Base-by-base conservation (phyloP, 2,797 vertebrate genomes). In the Lacerta viridis region DNA sequence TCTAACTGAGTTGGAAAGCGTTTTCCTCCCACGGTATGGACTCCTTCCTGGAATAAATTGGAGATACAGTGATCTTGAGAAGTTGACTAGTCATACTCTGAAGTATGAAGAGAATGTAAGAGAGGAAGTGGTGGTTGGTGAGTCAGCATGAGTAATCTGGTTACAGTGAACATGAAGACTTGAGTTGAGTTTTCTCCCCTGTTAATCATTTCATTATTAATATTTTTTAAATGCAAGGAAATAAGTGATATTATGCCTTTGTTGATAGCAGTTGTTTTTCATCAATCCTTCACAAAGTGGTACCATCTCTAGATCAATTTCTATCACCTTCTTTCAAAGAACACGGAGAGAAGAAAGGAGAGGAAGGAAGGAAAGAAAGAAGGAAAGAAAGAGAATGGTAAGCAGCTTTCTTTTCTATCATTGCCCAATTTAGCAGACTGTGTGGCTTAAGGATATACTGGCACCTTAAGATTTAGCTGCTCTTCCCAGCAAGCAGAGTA, bases 71-170 rank as follows among this genome's bases (percentile, higher is more conserved):
- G 95, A 94, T 96, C 96, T 95, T 97, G 97, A 96, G 97, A 98
- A 98, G 95, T 93, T 96, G 97, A 97, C 96, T 96, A 98, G 97
- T 98, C 98, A 97, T 96, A 96, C 96, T 96, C 91, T 93, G 95
- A 97, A 97, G 93, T 95, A 96, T 97, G 95, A 96, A 96, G 96
- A 97, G 95, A 95, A 97, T 96, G 96, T 94, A 85, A 94, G 94
- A 96, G 96, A 98, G 97, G 98, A 99, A 98, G 97, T 97, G 90
- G 98, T 95, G 91, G 95, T 94, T 93, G 94, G 92, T 98, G 97
- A 98, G 96, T 98, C 97, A 97, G 96, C 96, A 92, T 95, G 94
- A 97, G 91, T 95, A 92, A 96, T 96, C 94, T 93, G 46, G 93
- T 96, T 94, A 95, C 96, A 95, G 90, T 94, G 95, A 96, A 91